Evolutionary conservation across 2,797 vertebrate species (phyloP).

Genomic region (Acrossocheilus fasciatus): DNA sequence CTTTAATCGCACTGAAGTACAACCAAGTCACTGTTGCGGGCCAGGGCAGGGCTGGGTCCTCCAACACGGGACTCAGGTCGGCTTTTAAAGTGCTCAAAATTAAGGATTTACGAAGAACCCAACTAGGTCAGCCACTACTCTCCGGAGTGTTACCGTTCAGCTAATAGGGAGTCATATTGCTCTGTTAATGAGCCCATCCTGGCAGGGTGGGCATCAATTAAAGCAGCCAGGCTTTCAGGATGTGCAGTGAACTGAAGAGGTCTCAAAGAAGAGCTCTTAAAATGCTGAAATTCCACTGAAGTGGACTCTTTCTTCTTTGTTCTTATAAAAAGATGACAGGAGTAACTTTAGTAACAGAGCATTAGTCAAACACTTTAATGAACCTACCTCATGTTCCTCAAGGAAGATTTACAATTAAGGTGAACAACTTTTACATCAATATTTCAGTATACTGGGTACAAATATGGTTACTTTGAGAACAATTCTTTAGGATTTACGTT

Average conservation of each 20-base stretch:
- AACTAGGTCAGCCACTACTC: constrained; percentile 54
- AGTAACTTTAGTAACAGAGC: neutral
- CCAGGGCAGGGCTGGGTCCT: constrained; percentile 62
- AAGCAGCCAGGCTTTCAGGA: constrained; percentile 13
- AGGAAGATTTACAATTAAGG: neutral
- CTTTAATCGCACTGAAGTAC: constrained; percentile 40
- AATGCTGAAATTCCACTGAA: constrained; percentile 8
- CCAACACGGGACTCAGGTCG: constrained; percentile 42
- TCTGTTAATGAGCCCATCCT: constrained; percentile 40
- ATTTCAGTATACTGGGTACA: neutral
- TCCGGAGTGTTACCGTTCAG: constrained; percentile 28
- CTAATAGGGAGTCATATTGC: constrained; percentile 58
- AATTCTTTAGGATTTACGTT: neutral
- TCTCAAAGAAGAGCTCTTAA: constrained; percentile 2
- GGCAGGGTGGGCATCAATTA: constrained; percentile 31
- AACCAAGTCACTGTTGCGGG: constrained; percentile 74
- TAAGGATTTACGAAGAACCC: constrained; percentile 46
- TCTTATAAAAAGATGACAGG: neutral
- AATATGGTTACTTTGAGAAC: neutral
- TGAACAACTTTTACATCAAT: neutral
- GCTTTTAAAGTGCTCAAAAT: constrained; percentile 45
- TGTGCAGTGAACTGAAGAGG: constrained; percentile 34
- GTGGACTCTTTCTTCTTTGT: neutral
- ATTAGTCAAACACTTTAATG: neutral
- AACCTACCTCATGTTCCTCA: neutral